phyloP scores from a whole-genome alignment of 2,888 invertebrate species.

The Autographa gamma region DNA sequence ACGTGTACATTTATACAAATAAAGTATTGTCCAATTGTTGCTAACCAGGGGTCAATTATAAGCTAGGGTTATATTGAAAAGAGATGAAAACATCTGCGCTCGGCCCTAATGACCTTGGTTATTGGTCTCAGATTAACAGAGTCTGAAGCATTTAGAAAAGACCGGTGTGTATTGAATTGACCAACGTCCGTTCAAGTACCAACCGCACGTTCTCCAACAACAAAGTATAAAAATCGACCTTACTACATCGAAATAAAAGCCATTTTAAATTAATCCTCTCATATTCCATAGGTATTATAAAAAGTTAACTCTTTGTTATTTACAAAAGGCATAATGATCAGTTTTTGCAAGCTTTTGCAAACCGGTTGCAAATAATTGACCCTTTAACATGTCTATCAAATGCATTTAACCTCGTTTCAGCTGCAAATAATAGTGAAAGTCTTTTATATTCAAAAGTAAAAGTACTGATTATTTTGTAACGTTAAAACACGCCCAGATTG shows the following conservation, averaged over 20 bases:
- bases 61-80: constrained; percentile 2
- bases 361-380: constrained; percentile 5
- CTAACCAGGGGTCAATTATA: constrained; percentile 8
- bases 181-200: background rate
- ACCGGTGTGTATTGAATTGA: constrained; percentile 11
- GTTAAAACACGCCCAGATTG: constrained; percentile 29
- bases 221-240: background rate
- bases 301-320: constrained; percentile 16
- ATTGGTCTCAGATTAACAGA: constrained; percentile 5
- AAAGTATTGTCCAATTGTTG: background rate
- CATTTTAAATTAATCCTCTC: background rate
- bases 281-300: background rate
- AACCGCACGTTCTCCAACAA: background rate
- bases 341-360: background rate
- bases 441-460: constrained; percentile 4
- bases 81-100: constrained; percentile 18
- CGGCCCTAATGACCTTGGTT: constrained; percentile 23
- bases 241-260: background rate
- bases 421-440: constrained; percentile 13
- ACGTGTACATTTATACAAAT: constrained; percentile 5
- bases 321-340: constrained; percentile 3
- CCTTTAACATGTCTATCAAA: constrained; percentile 12
- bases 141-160: constrained; percentile 16
- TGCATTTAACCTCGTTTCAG: background rate
- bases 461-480: constrained; percentile 16